Evolutionary conservation across 2,797 vertebrate species (phyloP), one percentile per base, ranked within the genome.

Genomic region (Adrianichthys oophorus): DNA sequence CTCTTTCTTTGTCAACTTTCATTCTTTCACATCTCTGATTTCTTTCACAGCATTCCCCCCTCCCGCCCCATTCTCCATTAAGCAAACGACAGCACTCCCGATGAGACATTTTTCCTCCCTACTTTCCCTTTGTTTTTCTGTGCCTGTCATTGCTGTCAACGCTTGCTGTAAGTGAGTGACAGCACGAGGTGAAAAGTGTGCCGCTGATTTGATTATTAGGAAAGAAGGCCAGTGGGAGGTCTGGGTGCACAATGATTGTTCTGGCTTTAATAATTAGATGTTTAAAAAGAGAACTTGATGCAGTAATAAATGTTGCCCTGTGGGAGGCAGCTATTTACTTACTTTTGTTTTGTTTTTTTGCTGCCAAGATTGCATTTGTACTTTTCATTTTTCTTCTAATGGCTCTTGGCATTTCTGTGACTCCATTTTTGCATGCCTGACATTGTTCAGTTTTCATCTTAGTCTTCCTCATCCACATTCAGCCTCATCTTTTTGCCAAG

Each of bases 111-210:
- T 43, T 50, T 0, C 50, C 41, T 42, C 42, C 24, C 37, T 48
- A 52, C 15, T 24, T 14, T 48, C 52, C 52, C 24, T 50, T 56
- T 44, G 54, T 61, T 69, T 70, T 73, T 43, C 70, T 54, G 15
- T 62, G 56, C 48, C 52, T 80, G 78, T 80, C 79, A 78, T 56
- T 63, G 63, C 53, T 72, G 67, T 77, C 75, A 76, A 44, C 4
- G 4, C 17, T 0, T 44, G 68, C 48, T 67, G 49, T 14, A 73
- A 62, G 45, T 79, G 76, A 85, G 19, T 79, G 79, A 70, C 78
- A 78, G 74, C 60, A 53, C 49, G 56, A 70, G 56, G 62, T 58
- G 56, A 56, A 70, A 72, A 79, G 59, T 67, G 57, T 73, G 49
- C 52, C 0, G 15, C 58, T 70, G 63, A 66, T 83, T 72, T 86